These are phyloP conservation scores for Merops nubicus DNA, from an alignment of 2,113 vertebrate genomes.

Conservation along the genomic window DNA sequence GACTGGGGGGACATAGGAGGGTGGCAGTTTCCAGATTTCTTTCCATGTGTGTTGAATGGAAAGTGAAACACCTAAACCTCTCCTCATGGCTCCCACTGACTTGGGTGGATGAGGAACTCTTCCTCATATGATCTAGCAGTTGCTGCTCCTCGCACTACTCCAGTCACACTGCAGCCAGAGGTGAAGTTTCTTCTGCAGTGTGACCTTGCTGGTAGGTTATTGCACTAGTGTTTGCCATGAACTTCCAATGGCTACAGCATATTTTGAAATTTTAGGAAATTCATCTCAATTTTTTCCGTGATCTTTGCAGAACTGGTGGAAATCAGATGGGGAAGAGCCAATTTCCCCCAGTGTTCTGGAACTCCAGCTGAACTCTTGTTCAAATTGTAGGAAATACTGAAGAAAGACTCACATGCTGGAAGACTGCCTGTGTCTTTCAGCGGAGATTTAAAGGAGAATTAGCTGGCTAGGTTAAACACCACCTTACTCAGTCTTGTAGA, in stretches of 20 bases:
- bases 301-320: not conserved
- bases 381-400: not conserved
- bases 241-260: not conserved
- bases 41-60: not conserved
- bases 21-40: not conserved
- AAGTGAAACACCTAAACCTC: not conserved
- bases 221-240: not conserved
- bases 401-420: constrained; percentile 15
- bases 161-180: not conserved
- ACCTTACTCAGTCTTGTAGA: not conserved
- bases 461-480: not conserved
- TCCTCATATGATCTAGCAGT: not conserved
- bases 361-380: not conserved
- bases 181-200: not conserved
- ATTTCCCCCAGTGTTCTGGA: not conserved
- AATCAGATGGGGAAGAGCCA: not conserved
- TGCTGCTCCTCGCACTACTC: not conserved
- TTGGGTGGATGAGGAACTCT: not conserved
- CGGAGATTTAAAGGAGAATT: constrained; percentile 22
- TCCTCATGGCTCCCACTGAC: not conserved
- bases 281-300: not conserved
- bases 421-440: constrained; percentile 17
- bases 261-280: not conserved
- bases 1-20: not conserved
- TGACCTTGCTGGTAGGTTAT: not conserved